phyloP scores from a whole-genome alignment of 2,888 invertebrate genomes.

The Halictus ligatus region DNA sequence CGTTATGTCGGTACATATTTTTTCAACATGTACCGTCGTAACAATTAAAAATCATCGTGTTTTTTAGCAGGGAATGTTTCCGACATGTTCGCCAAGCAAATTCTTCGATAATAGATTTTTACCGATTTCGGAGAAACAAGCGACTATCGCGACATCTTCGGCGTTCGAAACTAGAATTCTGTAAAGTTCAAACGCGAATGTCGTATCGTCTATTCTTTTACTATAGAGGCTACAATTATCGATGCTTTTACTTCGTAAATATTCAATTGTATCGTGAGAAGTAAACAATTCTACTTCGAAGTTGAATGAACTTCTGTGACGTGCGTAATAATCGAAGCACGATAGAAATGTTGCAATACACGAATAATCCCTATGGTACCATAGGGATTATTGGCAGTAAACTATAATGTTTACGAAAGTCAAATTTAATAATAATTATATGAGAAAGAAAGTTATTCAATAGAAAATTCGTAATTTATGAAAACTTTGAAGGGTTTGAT shows the following conservation, averaged over 20 bases:
- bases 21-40: slow-evolving; percentile 55
- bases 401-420: not conserved
- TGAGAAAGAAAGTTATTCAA: not conserved
- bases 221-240: not conserved
- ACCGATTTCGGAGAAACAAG: slow-evolving; percentile 47
- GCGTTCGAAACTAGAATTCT: slow-evolving; percentile 22
- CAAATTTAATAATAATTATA: not conserved
- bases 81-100: slow-evolving; percentile 5
- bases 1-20: slow-evolving; percentile 49
- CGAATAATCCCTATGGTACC: not conserved
- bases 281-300: not conserved
- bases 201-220: slow-evolving; percentile 7
- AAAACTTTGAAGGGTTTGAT: not conserved
- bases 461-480: not conserved
- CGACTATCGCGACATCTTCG: slow-evolving; percentile 68
- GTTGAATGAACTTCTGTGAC: not conserved
- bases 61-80: slow-evolving; percentile 19
- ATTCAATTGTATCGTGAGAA: not conserved
- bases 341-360: not conserved
- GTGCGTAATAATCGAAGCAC: not conserved
- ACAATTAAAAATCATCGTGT: slow-evolving; percentile 47
- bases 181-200: slow-evolving; percentile 36
- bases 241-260: not conserved
- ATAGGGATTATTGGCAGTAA: not conserved
- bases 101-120: slow-evolving; percentile 42